phyloP scores from a whole-genome alignment of 2,888 invertebrate species.

The Beris chalybata region DNA sequence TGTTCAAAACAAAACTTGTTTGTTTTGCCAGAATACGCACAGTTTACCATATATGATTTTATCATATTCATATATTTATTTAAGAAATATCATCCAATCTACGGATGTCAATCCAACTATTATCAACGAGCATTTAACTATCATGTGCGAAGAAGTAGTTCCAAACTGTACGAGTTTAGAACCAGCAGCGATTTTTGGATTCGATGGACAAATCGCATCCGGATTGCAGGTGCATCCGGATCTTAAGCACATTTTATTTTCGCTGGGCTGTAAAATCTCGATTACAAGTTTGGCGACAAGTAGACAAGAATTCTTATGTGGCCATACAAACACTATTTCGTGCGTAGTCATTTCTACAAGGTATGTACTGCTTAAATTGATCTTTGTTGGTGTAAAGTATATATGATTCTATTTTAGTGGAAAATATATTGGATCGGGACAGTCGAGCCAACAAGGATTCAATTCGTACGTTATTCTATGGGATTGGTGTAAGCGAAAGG shows the following conservation, averaged over 20 bases:
- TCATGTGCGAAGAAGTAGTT: constrained; percentile 42
- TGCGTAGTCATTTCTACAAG: constrained; percentile 73
- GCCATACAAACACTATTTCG: constrained; percentile 79
- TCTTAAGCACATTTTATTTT: constrained; percentile 70
- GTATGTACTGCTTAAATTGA: constrained; percentile 37
- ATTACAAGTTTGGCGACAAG: constrained; percentile 70
- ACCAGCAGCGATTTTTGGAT: constrained; percentile 74
- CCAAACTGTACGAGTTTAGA: constrained; percentile 65
- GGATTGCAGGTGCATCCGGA: constrained; percentile 76
- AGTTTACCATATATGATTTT: not conserved
- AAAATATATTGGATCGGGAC: constrained; percentile 83
- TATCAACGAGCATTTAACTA: not conserved
- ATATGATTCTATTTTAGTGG: constrained; percentile 59
- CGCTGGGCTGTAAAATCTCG: constrained; percentile 77
- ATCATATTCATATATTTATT: not conserved
- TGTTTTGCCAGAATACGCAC: too few relatives aligned
- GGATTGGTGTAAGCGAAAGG: constrained; percentile 70
- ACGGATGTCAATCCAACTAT: not conserved
- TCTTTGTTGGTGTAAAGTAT: not conserved
- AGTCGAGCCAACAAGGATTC: constrained; percentile 88
- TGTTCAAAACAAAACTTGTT: too few relatives aligned
- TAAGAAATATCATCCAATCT: too few relatives aligned
- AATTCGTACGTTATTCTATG: constrained; percentile 85
- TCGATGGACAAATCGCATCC: constrained; percentile 66
- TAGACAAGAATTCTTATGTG: constrained; percentile 73